Percentiles rank a stretch among this genome's conserved stretches.
Conservation (phyloP, 2,797 vertebrate genomes). For the Sebastolobus altivelis region DNA sequence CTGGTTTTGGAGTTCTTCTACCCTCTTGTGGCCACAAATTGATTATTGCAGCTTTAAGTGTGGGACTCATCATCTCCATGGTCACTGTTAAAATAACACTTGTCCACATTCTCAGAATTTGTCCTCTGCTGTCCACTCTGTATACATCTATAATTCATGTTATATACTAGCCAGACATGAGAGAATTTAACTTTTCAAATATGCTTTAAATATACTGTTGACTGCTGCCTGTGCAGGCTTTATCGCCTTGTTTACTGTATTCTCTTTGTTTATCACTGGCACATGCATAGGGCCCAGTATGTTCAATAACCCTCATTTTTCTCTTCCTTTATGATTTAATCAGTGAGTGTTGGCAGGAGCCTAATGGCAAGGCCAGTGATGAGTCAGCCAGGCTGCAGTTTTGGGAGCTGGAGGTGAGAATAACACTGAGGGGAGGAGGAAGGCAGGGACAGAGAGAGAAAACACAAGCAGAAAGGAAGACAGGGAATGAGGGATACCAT, state of each 20-base stretch:
- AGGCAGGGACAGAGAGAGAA: slow-evolving; percentile 69
- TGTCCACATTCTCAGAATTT: slow-evolving; percentile 37
- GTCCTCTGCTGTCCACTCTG: slow-evolving; percentile 34
- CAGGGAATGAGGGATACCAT: slow-evolving; percentile 54
- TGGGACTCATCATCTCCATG: slow-evolving; percentile 27
- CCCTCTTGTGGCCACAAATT: slow-evolving; percentile 67
- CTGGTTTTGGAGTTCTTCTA: slow-evolving; percentile 66
- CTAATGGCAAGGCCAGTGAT: slow-evolving; percentile 84
- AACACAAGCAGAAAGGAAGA: slow-evolving; percentile 61
- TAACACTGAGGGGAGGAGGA: slow-evolving; percentile 77
- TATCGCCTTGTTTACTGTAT: slow-evolving; percentile 61
- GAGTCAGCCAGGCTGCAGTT: slow-evolving; percentile 85
- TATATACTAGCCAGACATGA: slow-evolving; percentile 37
- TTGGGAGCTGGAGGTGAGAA: slow-evolving; percentile 85
- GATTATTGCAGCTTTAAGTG: slow-evolving; percentile 52
- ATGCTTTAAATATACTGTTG: slow-evolving; percentile 52
- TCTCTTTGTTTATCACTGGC: slow-evolving; percentile 71
- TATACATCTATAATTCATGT: slow-evolving; percentile 47
- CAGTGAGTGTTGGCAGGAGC: slow-evolving; percentile 83
- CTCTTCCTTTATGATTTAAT: slow-evolving; percentile 84
- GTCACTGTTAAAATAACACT: slow-evolving; percentile 43
- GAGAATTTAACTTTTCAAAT: slow-evolving; percentile 50
- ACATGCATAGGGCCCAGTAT: slow-evolving; percentile 68
- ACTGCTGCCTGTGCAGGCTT: slow-evolving; percentile 60
- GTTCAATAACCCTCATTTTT: slow-evolving; percentile 71